These are phyloP conservation scores for Abramis brama DNA, from an alignment of 2,113 vertebrate species.

Conservation along the genomic window DNA sequence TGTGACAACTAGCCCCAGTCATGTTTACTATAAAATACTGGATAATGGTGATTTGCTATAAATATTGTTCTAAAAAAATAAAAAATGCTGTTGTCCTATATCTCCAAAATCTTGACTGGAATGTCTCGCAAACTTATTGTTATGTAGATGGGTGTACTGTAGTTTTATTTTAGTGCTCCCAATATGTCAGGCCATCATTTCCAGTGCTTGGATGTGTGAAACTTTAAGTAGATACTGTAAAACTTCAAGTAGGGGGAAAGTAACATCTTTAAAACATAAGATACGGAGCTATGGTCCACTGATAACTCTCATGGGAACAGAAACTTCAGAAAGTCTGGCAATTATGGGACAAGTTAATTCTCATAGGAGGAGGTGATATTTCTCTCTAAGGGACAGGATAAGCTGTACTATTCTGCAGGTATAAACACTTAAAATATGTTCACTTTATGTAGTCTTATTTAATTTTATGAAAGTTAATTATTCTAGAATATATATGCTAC, in stretches of 20 bases:
- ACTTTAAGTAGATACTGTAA: background rate
- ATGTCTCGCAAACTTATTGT: background rate
- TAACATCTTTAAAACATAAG: constrained; percentile 20
- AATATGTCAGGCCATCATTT: background rate
- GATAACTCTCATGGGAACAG: background rate
- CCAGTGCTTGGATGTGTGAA: background rate
- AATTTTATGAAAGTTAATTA: background rate
- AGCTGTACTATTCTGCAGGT: background rate
- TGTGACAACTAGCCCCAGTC: background rate
- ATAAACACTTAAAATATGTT: background rate
- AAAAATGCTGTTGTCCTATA: background rate
- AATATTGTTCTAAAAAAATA: background rate
- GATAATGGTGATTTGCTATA: background rate
- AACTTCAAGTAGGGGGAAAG: background rate
- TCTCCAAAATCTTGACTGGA: background rate
- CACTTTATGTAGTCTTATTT: background rate
- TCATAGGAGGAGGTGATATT: constrained; percentile 17
- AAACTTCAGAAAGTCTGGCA: background rate
- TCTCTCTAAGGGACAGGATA: constrained; percentile 9
- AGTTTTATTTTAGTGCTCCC: background rate
- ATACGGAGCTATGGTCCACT: background rate
- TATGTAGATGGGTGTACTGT: background rate
- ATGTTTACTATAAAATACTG: background rate
- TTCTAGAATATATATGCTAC: background rate
- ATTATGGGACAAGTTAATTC: constrained; percentile 21